These are phyloP conservation scores for Larimichthys polyactis DNA, from an alignment of 2,113 vertebrate species.

Conservation along the genomic window DNA sequence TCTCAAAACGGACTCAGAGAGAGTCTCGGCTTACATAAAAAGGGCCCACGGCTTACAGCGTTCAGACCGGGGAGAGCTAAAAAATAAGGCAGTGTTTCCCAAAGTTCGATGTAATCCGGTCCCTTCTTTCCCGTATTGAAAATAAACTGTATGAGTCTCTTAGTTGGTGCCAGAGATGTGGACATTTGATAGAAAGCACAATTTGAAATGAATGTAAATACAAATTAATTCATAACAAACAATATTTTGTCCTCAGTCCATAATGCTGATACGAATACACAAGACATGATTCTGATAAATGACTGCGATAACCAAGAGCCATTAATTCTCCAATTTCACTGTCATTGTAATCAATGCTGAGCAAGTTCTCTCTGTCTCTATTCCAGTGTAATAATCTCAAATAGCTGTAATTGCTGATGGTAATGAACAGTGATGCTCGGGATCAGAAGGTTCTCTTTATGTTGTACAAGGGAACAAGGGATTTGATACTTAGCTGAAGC, in stretches of 20 bases:
- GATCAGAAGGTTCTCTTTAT: conserved; percentile 39
- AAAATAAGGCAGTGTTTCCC: conserved; percentile 25
- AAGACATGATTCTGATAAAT: conserved; percentile 58
- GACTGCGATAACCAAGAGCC: conserved; percentile 44
- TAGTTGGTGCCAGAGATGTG: not conserved
- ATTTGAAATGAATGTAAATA: conserved; percentile 16
- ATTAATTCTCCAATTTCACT: conserved; percentile 55
- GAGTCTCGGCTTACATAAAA: conserved; percentile 60
- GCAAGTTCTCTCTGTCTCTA: conserved; percentile 35
- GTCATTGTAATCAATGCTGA: conserved; percentile 55
- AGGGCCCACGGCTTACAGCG: not conserved
- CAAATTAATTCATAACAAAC: conserved; percentile 26
- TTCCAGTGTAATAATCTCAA: conserved; percentile 46
- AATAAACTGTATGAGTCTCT: conserved; percentile 3
- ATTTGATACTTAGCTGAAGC: conserved; percentile 40
- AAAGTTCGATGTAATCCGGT: conserved; percentile 19
- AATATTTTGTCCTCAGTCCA: conserved; percentile 1
- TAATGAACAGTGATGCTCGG: conserved; percentile 62
- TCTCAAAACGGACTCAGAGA: conserved; percentile 52
- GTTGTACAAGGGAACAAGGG: conserved; percentile 31
- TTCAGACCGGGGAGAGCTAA: conserved; percentile 23
- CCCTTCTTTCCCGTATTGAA: not conserved
- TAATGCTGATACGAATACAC: not conserved
- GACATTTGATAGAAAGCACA: not conserved
- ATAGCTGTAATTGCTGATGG: conserved; percentile 62